These are phyloP conservation scores for Enteromius viviparus DNA, from an alignment of 2,797 vertebrate genomes.

Conservation along the genomic window DNA sequence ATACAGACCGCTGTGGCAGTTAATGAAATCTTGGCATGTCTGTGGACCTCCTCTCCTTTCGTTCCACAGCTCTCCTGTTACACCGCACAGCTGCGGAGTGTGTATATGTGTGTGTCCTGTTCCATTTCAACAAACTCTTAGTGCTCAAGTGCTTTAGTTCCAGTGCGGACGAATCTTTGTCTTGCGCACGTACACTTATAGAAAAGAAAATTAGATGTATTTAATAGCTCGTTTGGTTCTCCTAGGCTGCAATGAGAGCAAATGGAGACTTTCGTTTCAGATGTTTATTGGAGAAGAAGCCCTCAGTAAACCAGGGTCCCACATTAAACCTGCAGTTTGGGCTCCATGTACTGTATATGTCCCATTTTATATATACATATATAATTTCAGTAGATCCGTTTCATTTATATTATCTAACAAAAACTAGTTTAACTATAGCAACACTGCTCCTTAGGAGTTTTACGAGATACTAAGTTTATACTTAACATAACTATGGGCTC, in stretches of 20 bases:
- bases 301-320: not conserved
- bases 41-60: conserved; percentile 27
- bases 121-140: conserved; percentile 56
- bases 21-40: conserved; percentile 41
- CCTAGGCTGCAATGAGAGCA: not conserved
- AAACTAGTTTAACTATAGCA: not conserved
- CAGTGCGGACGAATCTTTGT: conserved; percentile 44
- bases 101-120: conserved; percentile 45
- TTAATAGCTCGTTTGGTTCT: not conserved
- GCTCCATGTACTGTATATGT: too few species aligned
- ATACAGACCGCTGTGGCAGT: conserved; percentile 33
- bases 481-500: not conserved
- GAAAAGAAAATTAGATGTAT: not conserved
- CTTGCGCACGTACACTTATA: not conserved
- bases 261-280: not conserved
- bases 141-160: conserved; percentile 54
- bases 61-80: conserved; percentile 50
- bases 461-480: not conserved
- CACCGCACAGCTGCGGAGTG: conserved; percentile 51
- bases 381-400: not conserved
- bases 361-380: not conserved
- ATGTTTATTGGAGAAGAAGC: not conserved
- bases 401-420: not conserved
- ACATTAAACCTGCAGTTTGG: not conserved
- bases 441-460: not conserved